phyloP scores from a whole-genome alignment of 1,140 invertebrate species.

The Paralvinella palmiformis region DNA sequence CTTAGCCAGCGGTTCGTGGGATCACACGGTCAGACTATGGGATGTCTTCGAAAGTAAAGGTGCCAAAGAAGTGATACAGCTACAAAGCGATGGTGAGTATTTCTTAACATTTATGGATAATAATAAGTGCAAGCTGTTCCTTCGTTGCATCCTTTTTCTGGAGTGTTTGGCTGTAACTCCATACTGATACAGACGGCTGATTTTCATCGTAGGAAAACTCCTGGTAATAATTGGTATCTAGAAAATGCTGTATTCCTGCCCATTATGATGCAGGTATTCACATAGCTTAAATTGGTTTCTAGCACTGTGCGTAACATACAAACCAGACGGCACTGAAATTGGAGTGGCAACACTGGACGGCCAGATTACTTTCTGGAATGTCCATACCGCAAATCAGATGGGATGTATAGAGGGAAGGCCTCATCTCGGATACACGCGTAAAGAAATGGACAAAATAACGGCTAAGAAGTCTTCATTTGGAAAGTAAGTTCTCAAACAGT shows the following conservation, averaged over 20 bases:
- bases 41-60: slow-evolving; percentile 77
- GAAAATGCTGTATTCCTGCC: too few relatives aligned
- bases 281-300: slow-evolving; percentile 24
- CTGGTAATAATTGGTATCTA: too few relatives aligned
- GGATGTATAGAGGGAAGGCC: slow-evolving; percentile 77
- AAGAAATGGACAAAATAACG: slow-evolving; percentile 78
- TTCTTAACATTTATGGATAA: background rate
- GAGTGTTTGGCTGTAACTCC: too few relatives aligned
- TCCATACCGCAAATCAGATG: slow-evolving; percentile 63
- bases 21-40: slow-evolving; percentile 87
- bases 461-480: slow-evolving; percentile 75
- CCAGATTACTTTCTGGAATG: slow-evolving; percentile 78
- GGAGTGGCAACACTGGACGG: slow-evolving; percentile 86
- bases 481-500: slow-evolving; percentile 63
- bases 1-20: slow-evolving; percentile 87
- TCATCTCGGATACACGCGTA: slow-evolving; percentile 77
- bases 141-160: background rate
- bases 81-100: slow-evolving; percentile 68
- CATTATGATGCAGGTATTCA: too few relatives aligned
- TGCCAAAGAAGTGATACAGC: slow-evolving; percentile 72
- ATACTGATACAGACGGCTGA: too few relatives aligned
- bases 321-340: slow-evolving; percentile 83
- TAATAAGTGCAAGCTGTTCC: background rate
- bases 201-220: too few relatives aligned
- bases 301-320: slow-evolving; percentile 71